These are phyloP conservation scores for Acleris emargana DNA, from an alignment of 2,888 invertebrate genomes.

Conservation along the genomic window DNA sequence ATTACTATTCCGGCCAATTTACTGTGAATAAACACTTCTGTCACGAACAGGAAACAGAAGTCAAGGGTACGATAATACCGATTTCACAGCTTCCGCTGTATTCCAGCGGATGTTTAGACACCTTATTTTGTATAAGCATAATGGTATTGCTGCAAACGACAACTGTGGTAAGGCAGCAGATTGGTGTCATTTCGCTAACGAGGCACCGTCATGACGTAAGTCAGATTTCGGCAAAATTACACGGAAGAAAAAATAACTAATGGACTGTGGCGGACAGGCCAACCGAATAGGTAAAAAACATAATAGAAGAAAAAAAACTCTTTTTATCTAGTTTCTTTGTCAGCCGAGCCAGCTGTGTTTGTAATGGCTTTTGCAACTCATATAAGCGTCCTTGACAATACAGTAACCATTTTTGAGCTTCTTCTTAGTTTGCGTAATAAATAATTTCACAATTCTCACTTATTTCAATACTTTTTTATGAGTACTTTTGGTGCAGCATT, in stretches of 20 bases:
- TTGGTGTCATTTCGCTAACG: constrained; percentile 55
- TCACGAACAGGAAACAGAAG: constrained; percentile 35
- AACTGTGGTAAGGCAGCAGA: constrained; percentile 24
- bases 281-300: constrained; percentile 36
- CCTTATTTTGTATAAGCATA: constrained; percentile 27
- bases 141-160: constrained; percentile 26
- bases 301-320: constrained; percentile 17
- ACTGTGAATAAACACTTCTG: constrained; percentile 25
- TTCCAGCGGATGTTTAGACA: constrained; percentile 26
- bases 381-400: constrained; percentile 35
- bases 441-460: constrained; percentile 8
- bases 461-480: neutral
- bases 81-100: constrained; percentile 33
- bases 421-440: constrained; percentile 30
- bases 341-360: constrained; percentile 34
- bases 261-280: constrained; percentile 61
- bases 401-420: constrained; percentile 20
- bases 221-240: constrained; percentile 70
- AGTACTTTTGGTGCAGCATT: neutral
- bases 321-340: constrained; percentile 38
- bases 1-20: constrained; percentile 21
- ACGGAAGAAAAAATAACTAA: constrained; percentile 63
- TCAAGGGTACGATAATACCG: constrained; percentile 23
- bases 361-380: constrained; percentile 33
- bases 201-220: constrained; percentile 63